Evolutionary conservation across 2,113 vertebrate genomes (phyloP), one percentile per base, ranked within the genome.

Genomic region (Sclerurus mexicanus): DNA sequence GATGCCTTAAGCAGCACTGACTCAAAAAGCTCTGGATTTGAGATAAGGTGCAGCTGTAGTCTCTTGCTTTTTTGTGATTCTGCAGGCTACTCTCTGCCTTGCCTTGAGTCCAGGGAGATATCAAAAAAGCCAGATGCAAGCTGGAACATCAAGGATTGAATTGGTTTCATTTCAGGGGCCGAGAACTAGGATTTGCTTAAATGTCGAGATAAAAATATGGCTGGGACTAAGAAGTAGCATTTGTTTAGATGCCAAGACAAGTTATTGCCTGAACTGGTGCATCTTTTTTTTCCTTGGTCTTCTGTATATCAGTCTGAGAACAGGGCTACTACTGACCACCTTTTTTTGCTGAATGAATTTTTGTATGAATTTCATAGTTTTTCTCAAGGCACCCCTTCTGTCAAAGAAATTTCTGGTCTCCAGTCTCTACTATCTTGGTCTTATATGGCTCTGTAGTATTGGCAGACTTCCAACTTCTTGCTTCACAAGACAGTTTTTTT

Each of bases 301-400:
- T 67, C 22, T 33, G 28, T 53, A 19, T 55, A 35, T 63, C 66
- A 63, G 28, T 31, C 53, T 68, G 71, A 89, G 53, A 87, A 19
- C 14, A 63, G n/a, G 17, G 14, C 27, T 52, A 15, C n/a, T 60
- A 42, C 8, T 2, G 0, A 44, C 12, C 8, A 35, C 19, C 2
- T 18, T 73, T 82, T 69, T 71, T 44, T 39, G 56, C 37, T 17
- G 10, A 50, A 2, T 60, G 40, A 42, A 42, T 42, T 42, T 42
- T 42, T 42, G 40, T 42, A 7, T 77, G 33, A 52, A 59, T 90
- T 83, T 94, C 25, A 27, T 25, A 77, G 30, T 60, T 93, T 12
- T 91, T 27, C 44, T 80, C n/a, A 71, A 71, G 66, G 42, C 30
- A 62, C 10, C 12, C 7, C 44, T 58, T 7, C 42, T 72, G 27